Percentiles rank a stretch among this genome's conserved stretches.
phyloP scores from a whole-genome alignment of 2,113 vertebrate genomes.

The Ammospiza nelsoni region DNA sequence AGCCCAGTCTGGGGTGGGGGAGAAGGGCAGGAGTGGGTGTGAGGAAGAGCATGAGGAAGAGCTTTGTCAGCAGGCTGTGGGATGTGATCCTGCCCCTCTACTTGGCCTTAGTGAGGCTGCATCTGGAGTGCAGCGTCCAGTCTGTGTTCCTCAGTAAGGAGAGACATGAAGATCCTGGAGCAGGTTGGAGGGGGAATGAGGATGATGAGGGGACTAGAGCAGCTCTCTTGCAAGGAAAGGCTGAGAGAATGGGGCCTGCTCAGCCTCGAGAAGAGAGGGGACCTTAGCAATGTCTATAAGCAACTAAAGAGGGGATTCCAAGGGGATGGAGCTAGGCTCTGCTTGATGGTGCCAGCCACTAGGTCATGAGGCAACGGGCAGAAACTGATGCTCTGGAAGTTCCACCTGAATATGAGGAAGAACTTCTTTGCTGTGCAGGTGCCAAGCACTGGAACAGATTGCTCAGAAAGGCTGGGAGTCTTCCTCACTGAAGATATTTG shows the following conservation, averaged over 20 bases:
- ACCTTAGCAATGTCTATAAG: background rate
- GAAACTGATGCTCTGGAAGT: background rate
- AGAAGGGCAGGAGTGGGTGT: background rate
- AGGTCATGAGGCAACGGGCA: background rate
- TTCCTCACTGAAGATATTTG: too few relatives aligned
- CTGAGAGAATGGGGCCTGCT: background rate
- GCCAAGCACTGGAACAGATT: background rate
- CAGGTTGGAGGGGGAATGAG: accelerated
- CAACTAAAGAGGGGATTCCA: background rate
- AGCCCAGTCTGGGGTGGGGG: accelerated
- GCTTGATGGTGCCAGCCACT: background rate
- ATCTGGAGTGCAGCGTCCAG: background rate
- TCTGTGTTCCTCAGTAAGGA: background rate
- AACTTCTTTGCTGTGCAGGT: background rate
- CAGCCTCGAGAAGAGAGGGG: background rate
- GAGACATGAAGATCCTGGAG: background rate
- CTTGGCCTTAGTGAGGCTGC: background rate
- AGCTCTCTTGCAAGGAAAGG: background rate
- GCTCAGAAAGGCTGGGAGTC: background rate
- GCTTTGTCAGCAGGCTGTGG: background rate
- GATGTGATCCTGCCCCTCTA: background rate
- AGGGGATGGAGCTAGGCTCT: background rate
- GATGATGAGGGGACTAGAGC: background rate
- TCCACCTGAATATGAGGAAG: background rate
- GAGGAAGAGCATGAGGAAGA: background rate